Evolutionary conservation across 2,888 invertebrate genomes (phyloP), one percentile per base, ranked within the genome.

Genomic region (Pherbina coryleti): DNA sequence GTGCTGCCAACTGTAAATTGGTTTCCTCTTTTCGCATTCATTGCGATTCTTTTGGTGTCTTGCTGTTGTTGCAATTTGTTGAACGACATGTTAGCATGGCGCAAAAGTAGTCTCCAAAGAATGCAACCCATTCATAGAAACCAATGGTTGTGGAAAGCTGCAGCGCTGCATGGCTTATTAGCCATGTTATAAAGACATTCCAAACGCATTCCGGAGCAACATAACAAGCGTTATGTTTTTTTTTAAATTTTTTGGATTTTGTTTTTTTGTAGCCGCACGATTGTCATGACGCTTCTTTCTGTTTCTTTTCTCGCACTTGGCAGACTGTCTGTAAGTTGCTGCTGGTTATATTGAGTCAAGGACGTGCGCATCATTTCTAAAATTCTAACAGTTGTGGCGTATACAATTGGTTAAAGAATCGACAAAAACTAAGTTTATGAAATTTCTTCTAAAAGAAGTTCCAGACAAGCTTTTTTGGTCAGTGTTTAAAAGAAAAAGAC

Each of bases 1-100:
- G 66, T 66, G 31, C 28, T 66, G 66, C 66, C 66, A 66, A 37
- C 66, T 66, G 66, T 17, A 66, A 66, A 66, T 66, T 66, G 66
- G 66, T 66, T 66, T 66, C 66, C 66, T 66, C 31, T 34, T 66
- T 37, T 66, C 66, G 66, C 19, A 31, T 31, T 34, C 34, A 34
- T 25, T 66, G 19, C 66, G 14, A 17, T 34, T 31, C 34, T n/a
- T 17, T 66, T 66, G 8, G 25, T n/a, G 25, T 37, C 31, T 19
- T 34, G 25, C 34, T 66, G 37, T 37, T 37, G 67, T 22, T 37
- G 67, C 67, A 67, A 67, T 67, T 67, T 67, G 67, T 67, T 34
- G 67, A 37, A 67, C 44, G 67, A 67, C 67, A 37, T 67, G 67
- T 67, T 34, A 37, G 67, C 67, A 14, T 11, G 22, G 19, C 64